phyloP scores from a whole-genome alignment of 2,113 vertebrate species.

The Vulpes vulpes region DNA sequence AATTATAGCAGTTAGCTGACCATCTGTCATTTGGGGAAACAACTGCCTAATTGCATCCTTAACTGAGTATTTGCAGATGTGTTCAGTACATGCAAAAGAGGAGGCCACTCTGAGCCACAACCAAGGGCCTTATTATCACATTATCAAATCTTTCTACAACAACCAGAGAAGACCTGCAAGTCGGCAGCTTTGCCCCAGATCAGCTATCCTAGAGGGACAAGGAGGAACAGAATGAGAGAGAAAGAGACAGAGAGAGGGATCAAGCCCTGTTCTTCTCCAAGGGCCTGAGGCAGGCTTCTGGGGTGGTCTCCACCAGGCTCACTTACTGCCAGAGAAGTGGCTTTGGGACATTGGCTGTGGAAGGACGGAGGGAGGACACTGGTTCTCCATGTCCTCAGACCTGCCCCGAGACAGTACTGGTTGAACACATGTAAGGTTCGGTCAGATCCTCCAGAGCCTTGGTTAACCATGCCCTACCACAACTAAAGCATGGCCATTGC shows the following conservation, averaged over 20 bases:
- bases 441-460: background rate
- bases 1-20: slow-evolving; percentile 61
- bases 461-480: background rate
- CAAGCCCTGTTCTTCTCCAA: background rate
- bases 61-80: slow-evolving; percentile 75
- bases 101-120: background rate
- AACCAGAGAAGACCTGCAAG: background rate
- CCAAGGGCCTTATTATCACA: slow-evolving; percentile 10
- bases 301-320: background rate
- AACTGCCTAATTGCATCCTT: slow-evolving; percentile 66
- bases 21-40: slow-evolving; percentile 69
- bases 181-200: background rate
- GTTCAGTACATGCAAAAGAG: slow-evolving; percentile 38
- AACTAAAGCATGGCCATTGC: background rate
- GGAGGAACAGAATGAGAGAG: background rate
- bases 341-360: background rate
- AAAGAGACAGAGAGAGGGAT: background rate
- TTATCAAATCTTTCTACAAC: slow-evolving; percentile 37
- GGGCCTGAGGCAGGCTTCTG: background rate
- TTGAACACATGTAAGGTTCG: background rate
- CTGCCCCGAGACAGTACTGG: background rate
- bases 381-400: background rate
- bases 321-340: background rate
- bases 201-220: background rate
- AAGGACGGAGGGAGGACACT: background rate